Conservation (phyloP, 1,140 invertebrate species). For the Drosophila insularis region DNA sequence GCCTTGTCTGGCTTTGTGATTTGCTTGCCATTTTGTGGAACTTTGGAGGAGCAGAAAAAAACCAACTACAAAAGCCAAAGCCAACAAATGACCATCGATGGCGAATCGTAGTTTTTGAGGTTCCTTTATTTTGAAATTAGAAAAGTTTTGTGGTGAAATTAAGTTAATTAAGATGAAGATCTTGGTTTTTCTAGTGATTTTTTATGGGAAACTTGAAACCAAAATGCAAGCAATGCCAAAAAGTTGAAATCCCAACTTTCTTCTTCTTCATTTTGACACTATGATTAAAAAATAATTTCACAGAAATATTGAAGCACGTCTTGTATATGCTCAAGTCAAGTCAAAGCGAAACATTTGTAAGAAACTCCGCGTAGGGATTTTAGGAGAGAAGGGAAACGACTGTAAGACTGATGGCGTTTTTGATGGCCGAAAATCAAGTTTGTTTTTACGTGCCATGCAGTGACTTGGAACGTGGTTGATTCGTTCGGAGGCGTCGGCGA, state of each 20-base stretch:
- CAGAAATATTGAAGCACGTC: conserved; percentile 73
- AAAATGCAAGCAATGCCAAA: background rate
- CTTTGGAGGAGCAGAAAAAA: conserved; percentile 21
- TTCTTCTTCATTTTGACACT: background rate
- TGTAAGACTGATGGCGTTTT: conserved; percentile 74
- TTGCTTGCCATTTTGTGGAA: conserved; percentile 72
- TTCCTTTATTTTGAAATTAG: conserved; percentile 59
- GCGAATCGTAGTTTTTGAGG: too few relatives aligned
- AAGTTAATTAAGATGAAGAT: conserved; percentile 23
- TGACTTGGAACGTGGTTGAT: conserved; percentile 33
- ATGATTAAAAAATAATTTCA: conserved; percentile 74
- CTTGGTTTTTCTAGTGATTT: conserved; percentile 13
- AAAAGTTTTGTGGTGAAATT: conserved; percentile 54
- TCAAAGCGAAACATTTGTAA: conserved; percentile 68
- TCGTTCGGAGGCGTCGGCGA: background rate
- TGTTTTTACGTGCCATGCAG: conserved; percentile 72
- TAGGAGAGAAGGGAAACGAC: background rate
- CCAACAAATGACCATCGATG: conserved; percentile 67
- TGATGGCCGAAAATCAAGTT: conserved; percentile 79
- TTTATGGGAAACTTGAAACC: background rate
- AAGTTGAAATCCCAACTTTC: background rate
- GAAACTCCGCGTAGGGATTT: conserved; percentile 19
- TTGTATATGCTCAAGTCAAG: conserved; percentile 45
- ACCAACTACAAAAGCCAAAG: conserved; percentile 22
- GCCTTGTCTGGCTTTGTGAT: conserved; percentile 48